phyloP scores from a whole-genome alignment of 2,113 vertebrate species.

The Balaeniceps rex region DNA sequence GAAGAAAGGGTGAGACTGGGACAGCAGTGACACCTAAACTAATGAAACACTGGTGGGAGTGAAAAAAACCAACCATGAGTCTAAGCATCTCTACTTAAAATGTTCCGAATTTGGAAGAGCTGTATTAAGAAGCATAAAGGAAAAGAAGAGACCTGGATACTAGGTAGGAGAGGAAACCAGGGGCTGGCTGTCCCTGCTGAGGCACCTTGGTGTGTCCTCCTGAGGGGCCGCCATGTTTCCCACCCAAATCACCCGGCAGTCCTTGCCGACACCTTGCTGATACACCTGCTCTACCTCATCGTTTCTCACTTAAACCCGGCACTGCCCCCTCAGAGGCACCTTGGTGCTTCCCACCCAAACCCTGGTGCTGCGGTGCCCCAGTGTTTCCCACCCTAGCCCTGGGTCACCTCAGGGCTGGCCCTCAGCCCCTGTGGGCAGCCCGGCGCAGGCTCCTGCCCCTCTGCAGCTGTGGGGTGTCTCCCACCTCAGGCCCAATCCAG shows the following conservation, averaged over 20 bases:
- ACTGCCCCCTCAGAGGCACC: neutral
- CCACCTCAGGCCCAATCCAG: neutral
- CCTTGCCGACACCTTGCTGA: neutral
- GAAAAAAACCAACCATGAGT: accelerated
- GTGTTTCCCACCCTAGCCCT: neutral
- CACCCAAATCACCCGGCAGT: neutral
- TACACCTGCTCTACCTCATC: neutral
- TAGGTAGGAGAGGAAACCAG: neutral
- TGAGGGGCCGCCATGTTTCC: neutral
- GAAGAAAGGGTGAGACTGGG: neutral
- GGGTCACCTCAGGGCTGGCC: neutral
- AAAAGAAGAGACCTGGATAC: neutral
- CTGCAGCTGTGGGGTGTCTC: neutral
- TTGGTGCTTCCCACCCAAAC: neutral
- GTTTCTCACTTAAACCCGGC: neutral
- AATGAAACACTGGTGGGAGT: neutral
- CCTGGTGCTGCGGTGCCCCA: neutral
- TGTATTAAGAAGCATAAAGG: neutral
- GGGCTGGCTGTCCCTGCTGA: neutral
- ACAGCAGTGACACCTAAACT: neutral
- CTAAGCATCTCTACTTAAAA: neutral
- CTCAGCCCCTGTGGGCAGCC: neutral
- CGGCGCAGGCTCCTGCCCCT: neutral
- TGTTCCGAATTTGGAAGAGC: neutral
- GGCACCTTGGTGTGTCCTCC: neutral